Conservation (phyloP, 2,797 vertebrate genomes). For the Gobionotothen gibberifrons region DNA sequence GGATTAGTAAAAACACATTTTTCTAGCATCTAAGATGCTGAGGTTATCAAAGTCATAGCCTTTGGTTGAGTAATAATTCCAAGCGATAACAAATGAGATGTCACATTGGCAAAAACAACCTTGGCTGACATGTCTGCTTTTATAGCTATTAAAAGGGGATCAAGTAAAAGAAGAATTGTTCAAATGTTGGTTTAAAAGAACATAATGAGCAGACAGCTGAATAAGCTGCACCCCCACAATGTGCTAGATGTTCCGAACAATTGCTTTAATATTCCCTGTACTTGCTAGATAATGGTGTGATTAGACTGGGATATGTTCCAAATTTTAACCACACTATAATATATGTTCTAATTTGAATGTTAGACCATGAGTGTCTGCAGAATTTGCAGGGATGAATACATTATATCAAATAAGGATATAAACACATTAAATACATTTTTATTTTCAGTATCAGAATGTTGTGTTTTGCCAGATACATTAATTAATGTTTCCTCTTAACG, state of each 20-base stretch:
- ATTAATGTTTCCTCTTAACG: not conserved
- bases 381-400: not conserved
- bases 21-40: conserved; percentile 20
- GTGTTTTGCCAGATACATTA: not conserved
- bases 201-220: conserved; percentile 43
- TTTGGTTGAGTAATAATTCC: conserved; percentile 40
- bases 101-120: conserved; percentile 39
- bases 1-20: conserved; percentile 29
- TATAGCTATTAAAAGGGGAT: conserved; percentile 37
- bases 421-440: not conserved
- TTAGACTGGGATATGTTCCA: conserved; percentile 20
- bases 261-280: conserved; percentile 7
- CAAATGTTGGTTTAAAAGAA: conserved; percentile 27
- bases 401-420: not conserved
- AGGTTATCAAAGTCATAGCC: conserved; percentile 38
- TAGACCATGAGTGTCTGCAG: not conserved
- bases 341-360: conserved; percentile 9
- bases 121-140: conserved; percentile 36
- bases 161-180: conserved; percentile 33
- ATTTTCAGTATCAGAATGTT: not conserved
- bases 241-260: conserved; percentile 24
- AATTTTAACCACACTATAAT: conserved; percentile 6
- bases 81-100: conserved; percentile 42
- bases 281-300: conserved; percentile 27
- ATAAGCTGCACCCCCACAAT: conserved; percentile 7